Conservation (phyloP, 1,140 invertebrate species). For the Plectus sambesii region DNA sequence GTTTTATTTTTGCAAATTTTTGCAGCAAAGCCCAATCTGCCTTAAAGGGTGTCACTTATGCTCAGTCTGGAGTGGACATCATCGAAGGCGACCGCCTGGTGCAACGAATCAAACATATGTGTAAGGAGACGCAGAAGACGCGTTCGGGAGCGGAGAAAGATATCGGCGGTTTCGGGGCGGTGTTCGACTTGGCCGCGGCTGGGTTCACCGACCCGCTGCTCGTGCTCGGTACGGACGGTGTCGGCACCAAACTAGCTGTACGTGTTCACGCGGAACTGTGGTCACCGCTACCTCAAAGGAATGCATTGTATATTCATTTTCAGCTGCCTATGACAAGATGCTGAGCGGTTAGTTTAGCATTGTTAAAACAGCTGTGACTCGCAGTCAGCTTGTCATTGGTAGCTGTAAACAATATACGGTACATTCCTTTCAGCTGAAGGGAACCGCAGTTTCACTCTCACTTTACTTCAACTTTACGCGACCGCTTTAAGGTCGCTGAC, state of each 20-base stretch:
- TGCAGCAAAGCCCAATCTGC: constrained; percentile 8
- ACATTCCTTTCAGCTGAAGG: too few species aligned
- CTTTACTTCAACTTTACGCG: constrained; percentile 12
- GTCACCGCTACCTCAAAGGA: too few species aligned
- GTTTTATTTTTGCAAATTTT: constrained; percentile 10
- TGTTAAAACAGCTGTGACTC: too few species aligned
- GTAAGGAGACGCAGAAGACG: constrained; percentile 49
- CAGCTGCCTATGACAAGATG: too few species aligned
- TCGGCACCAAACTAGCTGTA: constrained; percentile 87
- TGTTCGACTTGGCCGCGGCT: constrained; percentile 65
- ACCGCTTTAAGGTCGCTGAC: constrained; percentile 62
- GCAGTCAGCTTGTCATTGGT: too few species aligned
- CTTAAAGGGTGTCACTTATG: constrained; percentile 64
- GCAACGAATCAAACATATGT: constrained; percentile 62
- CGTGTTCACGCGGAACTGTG: constrained; percentile 20
- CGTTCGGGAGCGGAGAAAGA: constrained; percentile 28
- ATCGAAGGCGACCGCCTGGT: constrained; percentile 74
- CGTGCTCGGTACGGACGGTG: constrained; percentile 87
- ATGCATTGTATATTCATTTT: too few species aligned
- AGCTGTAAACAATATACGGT: too few species aligned
- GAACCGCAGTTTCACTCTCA: too few species aligned
- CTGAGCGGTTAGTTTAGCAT: too few species aligned
- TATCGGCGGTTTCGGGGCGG: constrained; percentile 81
- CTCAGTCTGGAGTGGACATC: constrained; percentile 82
- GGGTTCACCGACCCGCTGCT: constrained; percentile 68